Base-by-base conservation (phyloP, 35 echinoderm and acorn worm species). In the Strongylocentrotus purpuratus region DNA sequence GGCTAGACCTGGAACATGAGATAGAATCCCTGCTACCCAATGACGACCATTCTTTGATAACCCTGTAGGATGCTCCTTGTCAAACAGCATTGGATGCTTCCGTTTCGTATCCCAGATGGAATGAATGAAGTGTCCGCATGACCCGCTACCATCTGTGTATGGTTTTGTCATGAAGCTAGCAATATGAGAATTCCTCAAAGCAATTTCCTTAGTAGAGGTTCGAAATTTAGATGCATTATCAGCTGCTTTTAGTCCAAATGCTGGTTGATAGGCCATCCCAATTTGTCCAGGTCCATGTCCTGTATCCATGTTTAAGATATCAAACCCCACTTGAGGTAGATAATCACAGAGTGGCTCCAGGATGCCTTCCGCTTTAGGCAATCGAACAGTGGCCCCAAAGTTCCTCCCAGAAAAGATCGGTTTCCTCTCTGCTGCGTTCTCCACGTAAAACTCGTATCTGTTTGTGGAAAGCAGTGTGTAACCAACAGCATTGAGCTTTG, bases 131-230 rank as follows among this genome's bases (percentile, higher is more conserved):
- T 97, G 97, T 4, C 91, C 95, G 0, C 94, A 94, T 5, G 93
- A 93, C 5, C 97, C 97, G 15, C 70, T 61, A 8, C 70, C 48
- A n/a, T 95, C 94, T 5, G 11, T 7, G 65, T 96, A 97, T n/a
- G 97, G 97, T 86, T 96, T 96, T 9, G 86, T 95, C 94, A 94
- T 97, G 50, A 97, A 97, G 48, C 46, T 91, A 4, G 97, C 95
- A 33, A 96, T 86, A 45, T 87, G 92, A 32, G 61, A 70, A 70
- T 97, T 86, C 48, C 88, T 86, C 31, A 91, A 59, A 28, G 97
- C 95, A 22, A 97, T 97, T 88, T 97, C 97, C 61, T 97, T 97
- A 45, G 96, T 94, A 1, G 95, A 88, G 17, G 91, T 96, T 61
- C 94, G 95, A 61, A 48, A 97, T 1, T 95, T 97, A 20, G 93